Evolutionary conservation across 2,888 invertebrate genomes (phyloP).

Genomic region (Resseliella maxima): DNA sequence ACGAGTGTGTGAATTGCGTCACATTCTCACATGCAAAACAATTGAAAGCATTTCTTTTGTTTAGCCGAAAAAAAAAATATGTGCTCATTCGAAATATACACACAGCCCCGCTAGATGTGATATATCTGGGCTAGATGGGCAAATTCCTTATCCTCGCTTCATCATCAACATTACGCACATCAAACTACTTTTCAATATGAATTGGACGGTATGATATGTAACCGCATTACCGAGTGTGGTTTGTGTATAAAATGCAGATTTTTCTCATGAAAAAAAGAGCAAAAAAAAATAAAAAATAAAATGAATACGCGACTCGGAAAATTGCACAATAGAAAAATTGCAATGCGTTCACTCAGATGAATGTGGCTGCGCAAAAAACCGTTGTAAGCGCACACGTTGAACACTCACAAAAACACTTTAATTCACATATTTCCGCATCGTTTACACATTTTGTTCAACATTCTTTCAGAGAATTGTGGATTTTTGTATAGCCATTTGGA

Average conservation of each 20-base stretch:
- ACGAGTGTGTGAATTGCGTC: constrained; percentile 41
- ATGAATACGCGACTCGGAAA: background rate
- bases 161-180: background rate
- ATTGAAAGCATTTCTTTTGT: background rate
- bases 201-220: background rate
- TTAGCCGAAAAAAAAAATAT: background rate
- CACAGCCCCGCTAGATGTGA: background rate
- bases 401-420: background rate
- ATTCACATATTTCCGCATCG: constrained; percentile 46
- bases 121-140: background rate
- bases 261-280: too few relatives aligned
- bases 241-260: constrained; percentile 20
- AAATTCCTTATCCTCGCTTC: background rate
- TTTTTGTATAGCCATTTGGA: background rate
- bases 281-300: too few relatives aligned
- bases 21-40: background rate
- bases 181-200: background rate
- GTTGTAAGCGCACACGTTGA: background rate
- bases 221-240: background rate
- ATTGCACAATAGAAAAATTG: constrained; percentile 26
- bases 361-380: background rate
- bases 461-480: background rate
- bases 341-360: background rate
- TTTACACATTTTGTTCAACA: constrained; percentile 3
- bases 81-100: background rate